Conservation (phyloP, 2,888 invertebrate genomes). For the Drosophila neutralis region DNA sequence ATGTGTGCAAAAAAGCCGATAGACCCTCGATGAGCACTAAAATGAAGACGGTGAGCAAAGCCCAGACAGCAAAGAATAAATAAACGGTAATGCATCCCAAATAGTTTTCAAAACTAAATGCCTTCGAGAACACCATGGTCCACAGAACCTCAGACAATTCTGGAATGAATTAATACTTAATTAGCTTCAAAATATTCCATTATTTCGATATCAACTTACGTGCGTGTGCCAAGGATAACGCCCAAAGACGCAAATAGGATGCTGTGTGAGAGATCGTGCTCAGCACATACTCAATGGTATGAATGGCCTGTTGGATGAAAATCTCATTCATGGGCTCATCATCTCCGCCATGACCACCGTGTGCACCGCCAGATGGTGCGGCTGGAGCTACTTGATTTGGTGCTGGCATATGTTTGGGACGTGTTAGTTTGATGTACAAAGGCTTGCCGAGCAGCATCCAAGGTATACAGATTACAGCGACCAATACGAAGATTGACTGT, state of each 20-base stretch:
- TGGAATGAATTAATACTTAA: conserved; percentile 76
- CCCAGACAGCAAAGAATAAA: conserved; percentile 95
- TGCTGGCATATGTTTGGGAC: conserved; percentile 25
- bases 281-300: conserved; percentile 98
- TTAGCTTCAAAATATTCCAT: not conserved
- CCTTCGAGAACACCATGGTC: conserved; percentile 93
- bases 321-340: conserved; percentile 92
- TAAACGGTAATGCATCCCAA: conserved; percentile 91
- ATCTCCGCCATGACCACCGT: conserved; percentile 81
- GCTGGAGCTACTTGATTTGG: conserved; percentile 15
- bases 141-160: conserved; percentile 96
- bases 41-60: conserved; percentile 95
- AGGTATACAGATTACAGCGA: conserved; percentile 94
- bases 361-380: conserved; percentile 21
- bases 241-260: conserved; percentile 98
- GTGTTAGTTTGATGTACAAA: conserved; percentile 87
- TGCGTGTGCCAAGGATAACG: conserved; percentile 96
- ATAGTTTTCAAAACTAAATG: conserved; percentile 88
- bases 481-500: conserved; percentile 91
- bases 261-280: conserved; percentile 98
- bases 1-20: conserved; percentile 98
- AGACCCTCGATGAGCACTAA: conserved; percentile 99
- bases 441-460: conserved; percentile 98
- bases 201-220: conserved; percentile 86
- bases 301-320: conserved; percentile 96